These are phyloP conservation scores for Ormyrus labotus DNA, from an alignment of 2,888 invertebrate species.

Conservation along the genomic window DNA sequence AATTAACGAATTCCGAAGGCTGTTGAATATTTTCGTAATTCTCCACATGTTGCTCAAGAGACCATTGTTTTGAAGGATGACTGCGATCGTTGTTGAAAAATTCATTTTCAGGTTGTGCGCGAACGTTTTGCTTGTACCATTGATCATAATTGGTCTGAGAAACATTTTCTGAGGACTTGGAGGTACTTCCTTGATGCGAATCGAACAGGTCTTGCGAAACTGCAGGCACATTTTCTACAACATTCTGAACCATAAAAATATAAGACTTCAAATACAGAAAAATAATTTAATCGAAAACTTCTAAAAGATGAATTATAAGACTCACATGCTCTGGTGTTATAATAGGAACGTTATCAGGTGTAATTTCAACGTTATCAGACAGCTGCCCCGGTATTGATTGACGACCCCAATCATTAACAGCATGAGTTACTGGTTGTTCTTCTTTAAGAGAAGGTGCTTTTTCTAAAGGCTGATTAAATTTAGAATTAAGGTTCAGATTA, in stretches of 20 bases:
- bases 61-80: conserved; percentile 61
- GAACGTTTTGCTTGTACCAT: conserved; percentile 71
- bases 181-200: conserved; percentile 43
- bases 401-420: conserved; percentile 46
- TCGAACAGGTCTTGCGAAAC: conserved; percentile 47
- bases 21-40: conserved; percentile 72
- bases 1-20: conserved; percentile 69
- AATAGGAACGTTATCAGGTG: conserved; percentile 57
- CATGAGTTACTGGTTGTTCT: conserved; percentile 15
- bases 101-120: conserved; percentile 61
- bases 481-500: conserved; percentile 64
- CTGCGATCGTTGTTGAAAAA: conserved; percentile 66
- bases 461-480: conserved; percentile 44
- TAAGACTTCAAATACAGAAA: neutral
- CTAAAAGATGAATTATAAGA: conserved; percentile 7
- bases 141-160: conserved; percentile 69
- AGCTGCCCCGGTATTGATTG: conserved; percentile 32
- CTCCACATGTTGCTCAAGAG: conserved; percentile 68
- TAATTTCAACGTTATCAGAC: conserved; percentile 40
- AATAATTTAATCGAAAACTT: neutral
- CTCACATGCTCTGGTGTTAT: conserved; percentile 51
- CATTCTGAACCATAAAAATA: conserved; percentile 26
- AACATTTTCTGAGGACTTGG: conserved; percentile 54
- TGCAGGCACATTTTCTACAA: conserved; percentile 20
- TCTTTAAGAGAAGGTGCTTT: conserved; percentile 39